These are phyloP conservation scores for Halcyon chelicuti DNA, from an alignment of 2,797 vertebrate genomes.

Conservation along the genomic window DNA sequence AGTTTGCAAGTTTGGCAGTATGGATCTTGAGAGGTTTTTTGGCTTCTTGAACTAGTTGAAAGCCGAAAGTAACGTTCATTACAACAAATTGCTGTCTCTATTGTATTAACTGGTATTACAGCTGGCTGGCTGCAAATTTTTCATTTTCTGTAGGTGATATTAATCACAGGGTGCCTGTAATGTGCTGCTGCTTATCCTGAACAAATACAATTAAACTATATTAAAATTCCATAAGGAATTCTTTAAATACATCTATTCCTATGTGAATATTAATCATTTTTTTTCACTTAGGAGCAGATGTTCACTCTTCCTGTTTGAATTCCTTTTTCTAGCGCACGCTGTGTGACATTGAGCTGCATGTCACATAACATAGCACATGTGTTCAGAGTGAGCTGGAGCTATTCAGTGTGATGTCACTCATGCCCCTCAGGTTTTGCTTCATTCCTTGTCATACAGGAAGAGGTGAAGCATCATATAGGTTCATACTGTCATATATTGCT, in stretches of 20 bases:
- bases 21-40: not conserved
- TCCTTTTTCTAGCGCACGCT: constrained; percentile 20
- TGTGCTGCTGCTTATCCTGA: constrained; percentile 36
- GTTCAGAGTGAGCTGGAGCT: not conserved
- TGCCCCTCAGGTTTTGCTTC: constrained; percentile 3
- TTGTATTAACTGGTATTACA: constrained; percentile 25
- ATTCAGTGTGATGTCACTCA: not conserved
- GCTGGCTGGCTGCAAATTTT: constrained; percentile 33
- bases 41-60: not conserved
- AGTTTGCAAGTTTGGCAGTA: not conserved
- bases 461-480: not conserved
- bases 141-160: constrained; percentile 55
- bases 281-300: constrained; percentile 51
- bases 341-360: not conserved
- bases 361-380: not conserved
- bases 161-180: constrained; percentile 66
- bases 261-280: constrained; percentile 52
- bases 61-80: not conserved
- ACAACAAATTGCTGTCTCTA: constrained; percentile 3
- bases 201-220: constrained; percentile 67
- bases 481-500: not conserved
- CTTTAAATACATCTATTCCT: constrained; percentile 66
- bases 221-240: constrained; percentile 67
- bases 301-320: constrained; percentile 45
- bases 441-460: not conserved